Evolutionary conservation across 2,113 vertebrate genomes (phyloP).

Genomic region (Plecturocebus donacophilus): DNA sequence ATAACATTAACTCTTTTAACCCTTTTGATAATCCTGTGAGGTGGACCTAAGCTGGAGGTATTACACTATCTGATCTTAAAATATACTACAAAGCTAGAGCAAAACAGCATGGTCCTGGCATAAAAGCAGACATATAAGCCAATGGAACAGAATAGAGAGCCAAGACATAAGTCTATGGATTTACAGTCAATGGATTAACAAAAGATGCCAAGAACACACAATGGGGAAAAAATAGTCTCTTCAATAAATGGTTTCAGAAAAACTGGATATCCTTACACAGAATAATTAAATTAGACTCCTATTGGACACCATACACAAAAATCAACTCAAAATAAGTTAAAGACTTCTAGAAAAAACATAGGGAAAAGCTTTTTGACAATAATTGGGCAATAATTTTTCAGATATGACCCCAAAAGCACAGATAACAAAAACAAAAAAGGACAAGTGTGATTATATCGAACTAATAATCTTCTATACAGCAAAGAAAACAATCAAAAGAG

Average conservation of each 20-base stretch:
- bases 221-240: neutral
- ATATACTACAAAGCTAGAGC: neutral
- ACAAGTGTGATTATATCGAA: neutral
- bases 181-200: neutral
- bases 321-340: neutral
- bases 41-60: neutral
- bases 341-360: neutral
- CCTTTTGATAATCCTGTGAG: neutral
- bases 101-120: neutral
- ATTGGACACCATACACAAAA: neutral
- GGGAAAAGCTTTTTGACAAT: neutral
- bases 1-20: conserved; percentile 3
- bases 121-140: neutral
- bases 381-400: neutral
- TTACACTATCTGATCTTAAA: neutral
- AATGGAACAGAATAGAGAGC: neutral
- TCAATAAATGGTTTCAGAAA: neutral
- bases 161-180: neutral
- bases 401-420: neutral
- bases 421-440: neutral
- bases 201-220: neutral
- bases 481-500: neutral
- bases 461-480: neutral
- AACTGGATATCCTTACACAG: neutral
- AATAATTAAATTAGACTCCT: neutral